phyloP scores from a whole-genome alignment of 2,888 invertebrate species.

The Pollenia griseotomentosa region DNA sequence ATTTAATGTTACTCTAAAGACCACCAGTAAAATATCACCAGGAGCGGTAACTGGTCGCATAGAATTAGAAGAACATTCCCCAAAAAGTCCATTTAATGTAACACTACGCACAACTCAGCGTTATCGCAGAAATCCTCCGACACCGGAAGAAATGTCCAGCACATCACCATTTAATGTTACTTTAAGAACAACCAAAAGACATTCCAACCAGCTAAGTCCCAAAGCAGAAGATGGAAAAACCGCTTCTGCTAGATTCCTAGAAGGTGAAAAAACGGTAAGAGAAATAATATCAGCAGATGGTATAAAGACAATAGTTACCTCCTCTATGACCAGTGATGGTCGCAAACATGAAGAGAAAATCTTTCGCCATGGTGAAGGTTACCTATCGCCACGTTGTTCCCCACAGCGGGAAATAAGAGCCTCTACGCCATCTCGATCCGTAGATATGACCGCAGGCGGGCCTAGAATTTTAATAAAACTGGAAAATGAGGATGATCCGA shows the following conservation, averaged over 20 bases:
- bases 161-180: constrained; percentile 78
- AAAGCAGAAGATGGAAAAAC: constrained; percentile 86
- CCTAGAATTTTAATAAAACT: constrained; percentile 81
- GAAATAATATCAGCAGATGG: constrained; percentile 85
- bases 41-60: constrained; percentile 77
- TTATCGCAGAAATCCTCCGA: constrained; percentile 64
- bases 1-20: constrained; percentile 85
- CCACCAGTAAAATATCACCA: constrained; percentile 81
- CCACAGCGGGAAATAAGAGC: constrained; percentile 75
- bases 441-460: constrained; percentile 82
- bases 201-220: constrained; percentile 21
- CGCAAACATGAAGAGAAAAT: constrained; percentile 81
- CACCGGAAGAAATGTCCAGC: constrained; percentile 85
- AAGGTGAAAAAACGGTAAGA: constrained; percentile 88
- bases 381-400: constrained; percentile 79
- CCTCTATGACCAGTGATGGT: constrained; percentile 81
- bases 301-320: constrained; percentile 82
- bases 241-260: constrained; percentile 88
- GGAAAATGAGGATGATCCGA: constrained; percentile 77
- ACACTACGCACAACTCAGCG: constrained; percentile 76
- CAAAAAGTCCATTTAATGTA: constrained; percentile 79
- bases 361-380: constrained; percentile 81
- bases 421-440: constrained; percentile 82
- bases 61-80: constrained; percentile 73
- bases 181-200: constrained; percentile 71